Evolutionary conservation across 2,888 invertebrate genomes (phyloP).

Genomic region (Diogma glabrata): DNA sequence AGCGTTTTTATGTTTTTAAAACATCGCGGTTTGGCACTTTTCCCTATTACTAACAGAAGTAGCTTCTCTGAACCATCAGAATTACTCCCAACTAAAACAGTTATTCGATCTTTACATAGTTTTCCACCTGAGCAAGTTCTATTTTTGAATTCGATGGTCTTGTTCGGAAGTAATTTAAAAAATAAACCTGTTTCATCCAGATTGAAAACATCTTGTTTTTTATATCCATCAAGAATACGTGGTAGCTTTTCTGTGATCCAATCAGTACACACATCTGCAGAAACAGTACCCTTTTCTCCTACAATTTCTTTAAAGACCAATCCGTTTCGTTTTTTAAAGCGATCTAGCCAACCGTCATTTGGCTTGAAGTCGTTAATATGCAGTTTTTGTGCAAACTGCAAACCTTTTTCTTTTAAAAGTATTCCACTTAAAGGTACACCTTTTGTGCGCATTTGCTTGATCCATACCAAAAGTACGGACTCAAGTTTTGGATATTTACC

Average conservation of each 20-base stretch:
- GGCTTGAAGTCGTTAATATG: background rate
- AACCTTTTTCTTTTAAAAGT: background rate
- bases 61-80: background rate
- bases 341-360: background rate
- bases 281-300: background rate
- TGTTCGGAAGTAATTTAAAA: background rate
- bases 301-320: background rate
- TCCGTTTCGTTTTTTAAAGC: constrained; percentile 2
- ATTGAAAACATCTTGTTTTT: background rate
- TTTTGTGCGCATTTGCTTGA: background rate
- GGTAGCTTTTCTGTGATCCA: background rate
- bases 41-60: background rate
- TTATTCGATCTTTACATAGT: background rate
- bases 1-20: background rate
- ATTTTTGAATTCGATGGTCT: background rate
- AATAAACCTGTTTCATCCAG: background rate
- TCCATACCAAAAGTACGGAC: background rate
- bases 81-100: background rate
- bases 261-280: background rate
- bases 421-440: background rate
- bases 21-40: background rate
- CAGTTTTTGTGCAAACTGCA: background rate
- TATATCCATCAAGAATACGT: background rate
- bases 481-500: background rate
- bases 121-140: background rate